Evolutionary conservation across 2,797 vertebrate species (phyloP), one percentile per base, ranked within the genome.

Genomic region (Pipistrellus nathusii): DNA sequence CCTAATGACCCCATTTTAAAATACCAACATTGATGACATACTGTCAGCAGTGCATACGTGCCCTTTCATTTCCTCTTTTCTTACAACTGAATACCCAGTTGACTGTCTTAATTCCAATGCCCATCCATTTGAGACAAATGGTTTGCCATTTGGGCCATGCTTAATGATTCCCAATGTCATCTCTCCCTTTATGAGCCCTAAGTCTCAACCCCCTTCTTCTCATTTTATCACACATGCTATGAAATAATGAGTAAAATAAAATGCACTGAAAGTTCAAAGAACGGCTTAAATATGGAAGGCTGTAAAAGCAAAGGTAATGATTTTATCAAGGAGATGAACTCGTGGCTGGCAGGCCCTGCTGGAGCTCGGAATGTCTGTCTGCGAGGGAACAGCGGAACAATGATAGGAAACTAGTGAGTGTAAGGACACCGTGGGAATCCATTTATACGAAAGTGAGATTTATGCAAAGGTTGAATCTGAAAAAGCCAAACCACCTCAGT

Each of bases 11-110:
- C 57, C 25, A 66, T 53, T 92, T 46, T 32, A 78, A 87, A 81
- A 93, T 14, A 71, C 4, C 8, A 62, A 20, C 53, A 76, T 90
- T 86, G n/a, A 77, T 81, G 23, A 41, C 64, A 13, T 69, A 44
- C n/a, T 85, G 85, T 44, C 66, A 81, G 38, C 84, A 59, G n/a
- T 94, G 85, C 44, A 38, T 84, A 44, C 3, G 0, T 68, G 71
- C n/a, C 41, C 32, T 78, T 93, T 95, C 18, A 88, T 86, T 80
- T 91, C 62, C 41, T 46, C 69, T 81, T 57, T 86, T 81, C 82
- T 95, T 84, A 85, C 83, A 87, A 82, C 0, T 59, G 44, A 96
- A 85, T 69, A 86, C 62, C 5, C 80, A 91, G 55, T 64, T 72
- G 68, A 38, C 84, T 66, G 27, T 80, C 75, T 85, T 92, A 66